phyloP scores from a whole-genome alignment of 1,140 invertebrate genomes.

The Ceratina japonica region DNA sequence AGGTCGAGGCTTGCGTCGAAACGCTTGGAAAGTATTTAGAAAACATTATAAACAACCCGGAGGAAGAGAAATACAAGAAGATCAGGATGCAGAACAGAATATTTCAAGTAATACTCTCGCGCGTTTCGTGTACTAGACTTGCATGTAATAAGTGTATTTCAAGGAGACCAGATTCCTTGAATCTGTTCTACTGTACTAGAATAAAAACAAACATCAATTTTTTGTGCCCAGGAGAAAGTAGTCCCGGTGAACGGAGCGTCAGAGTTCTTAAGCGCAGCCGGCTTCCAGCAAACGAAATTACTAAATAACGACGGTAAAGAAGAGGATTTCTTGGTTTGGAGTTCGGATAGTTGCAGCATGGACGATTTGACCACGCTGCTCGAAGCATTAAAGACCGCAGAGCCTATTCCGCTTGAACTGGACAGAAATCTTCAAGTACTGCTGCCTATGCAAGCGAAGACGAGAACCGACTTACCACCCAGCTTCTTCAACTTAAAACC shows the following conservation, averaged over 20 bases:
- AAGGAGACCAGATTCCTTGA: too few species aligned
- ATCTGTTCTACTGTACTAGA: too few species aligned
- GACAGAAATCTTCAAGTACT: slow-evolving; percentile 93
- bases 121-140: neutral
- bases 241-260: slow-evolving; percentile 87
- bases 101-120: slow-evolving; percentile 77
- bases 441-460: slow-evolving; percentile 86
- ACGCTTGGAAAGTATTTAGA: slow-evolving; percentile 94
- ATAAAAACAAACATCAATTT: neutral
- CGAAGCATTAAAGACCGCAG: slow-evolving; percentile 88
- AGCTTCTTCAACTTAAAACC: slow-evolving; percentile 90
- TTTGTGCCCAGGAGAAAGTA: slow-evolving; percentile 85
- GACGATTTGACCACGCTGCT: slow-evolving; percentile 82
- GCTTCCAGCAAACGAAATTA: slow-evolving; percentile 85
- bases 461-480: slow-evolving; percentile 86
- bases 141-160: too few species aligned
- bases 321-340: slow-evolving; percentile 84
- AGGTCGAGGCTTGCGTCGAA: slow-evolving; percentile 89
- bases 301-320: slow-evolving; percentile 80
- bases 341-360: slow-evolving; percentile 77
- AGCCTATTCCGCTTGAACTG: slow-evolving; percentile 89
- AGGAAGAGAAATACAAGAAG: slow-evolving; percentile 94
- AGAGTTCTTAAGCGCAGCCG: slow-evolving; percentile 91
- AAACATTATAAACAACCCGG: slow-evolving; percentile 92
- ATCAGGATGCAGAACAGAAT: slow-evolving; percentile 92